These are phyloP conservation scores for Oenanthe oenanthe DNA, from an alignment of 2,113 vertebrate genomes.

Conservation along the genomic window DNA sequence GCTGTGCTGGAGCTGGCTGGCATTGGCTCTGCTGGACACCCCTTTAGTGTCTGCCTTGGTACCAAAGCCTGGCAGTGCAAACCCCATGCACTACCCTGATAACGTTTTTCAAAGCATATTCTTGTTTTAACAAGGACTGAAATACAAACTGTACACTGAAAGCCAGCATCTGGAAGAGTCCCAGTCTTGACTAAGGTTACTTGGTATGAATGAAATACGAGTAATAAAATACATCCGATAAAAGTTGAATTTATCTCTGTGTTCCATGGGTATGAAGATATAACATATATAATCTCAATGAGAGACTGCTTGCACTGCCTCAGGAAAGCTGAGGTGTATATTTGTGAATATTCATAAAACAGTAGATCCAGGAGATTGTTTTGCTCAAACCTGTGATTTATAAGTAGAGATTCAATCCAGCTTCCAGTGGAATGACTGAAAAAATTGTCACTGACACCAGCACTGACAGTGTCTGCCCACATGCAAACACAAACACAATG, in stretches of 20 bases:
- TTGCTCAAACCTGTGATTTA: not conserved
- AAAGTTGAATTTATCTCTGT: not conserved
- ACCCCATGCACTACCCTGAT: not conserved
- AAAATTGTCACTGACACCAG: not conserved
- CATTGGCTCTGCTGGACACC: not conserved
- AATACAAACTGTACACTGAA: not conserved
- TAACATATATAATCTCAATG: not conserved
- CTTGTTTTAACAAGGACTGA: not conserved
- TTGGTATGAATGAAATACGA: not conserved
- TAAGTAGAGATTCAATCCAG: not conserved
- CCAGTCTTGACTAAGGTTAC: not conserved
- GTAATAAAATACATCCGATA: not conserved
- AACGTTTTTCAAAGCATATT: not conserved
- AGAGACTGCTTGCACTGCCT: not conserved
- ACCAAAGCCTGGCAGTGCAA: not conserved
- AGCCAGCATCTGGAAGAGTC: not conserved
- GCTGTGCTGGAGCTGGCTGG: not conserved
- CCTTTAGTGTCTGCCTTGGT: not conserved
- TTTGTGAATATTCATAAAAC: not conserved
- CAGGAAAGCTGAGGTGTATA: not conserved
- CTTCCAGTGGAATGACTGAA: not conserved
- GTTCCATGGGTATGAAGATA: not conserved
- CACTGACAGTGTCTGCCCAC: not conserved
- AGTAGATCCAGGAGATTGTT: fast-evolving
- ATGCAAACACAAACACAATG: not conserved